Conservation (phyloP, 2,888 invertebrate genomes). For the Dascillus cervinus region DNA sequence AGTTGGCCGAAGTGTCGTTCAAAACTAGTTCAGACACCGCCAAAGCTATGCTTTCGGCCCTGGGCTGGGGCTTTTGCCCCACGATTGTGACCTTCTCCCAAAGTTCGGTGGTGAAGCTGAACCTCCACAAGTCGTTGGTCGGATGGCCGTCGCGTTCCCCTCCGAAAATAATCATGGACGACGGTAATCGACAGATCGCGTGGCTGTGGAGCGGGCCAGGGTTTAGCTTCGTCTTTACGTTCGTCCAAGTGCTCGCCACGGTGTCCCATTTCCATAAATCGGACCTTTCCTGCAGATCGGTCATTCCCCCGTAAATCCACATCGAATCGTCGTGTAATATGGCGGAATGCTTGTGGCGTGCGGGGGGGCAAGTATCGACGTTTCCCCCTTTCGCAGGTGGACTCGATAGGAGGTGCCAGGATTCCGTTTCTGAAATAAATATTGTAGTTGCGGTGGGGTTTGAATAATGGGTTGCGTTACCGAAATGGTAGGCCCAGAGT, state of each 20-base stretch:
- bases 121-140: conserved; percentile 74
- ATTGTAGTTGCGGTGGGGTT: conserved; percentile 81
- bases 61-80: conserved; percentile 57
- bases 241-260: conserved; percentile 55
- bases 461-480: conserved; percentile 68
- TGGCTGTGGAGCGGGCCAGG: conserved; percentile 72
- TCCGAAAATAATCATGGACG: conserved; percentile 72
- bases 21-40: conserved; percentile 52
- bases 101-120: conserved; percentile 69
- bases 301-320: conserved; percentile 86
- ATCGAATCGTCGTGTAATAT: conserved; percentile 69
- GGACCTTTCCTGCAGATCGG: conserved; percentile 66
- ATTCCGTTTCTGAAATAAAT: conserved; percentile 60
- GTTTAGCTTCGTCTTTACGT: conserved; percentile 52
- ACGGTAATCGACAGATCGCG: conserved; percentile 68
- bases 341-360: conserved; percentile 79
- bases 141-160: conserved; percentile 66
- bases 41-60: conserved; percentile 61
- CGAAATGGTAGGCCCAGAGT: conserved; percentile 82
- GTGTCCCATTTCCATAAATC: conserved; percentile 80
- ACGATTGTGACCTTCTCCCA: conserved; percentile 65
- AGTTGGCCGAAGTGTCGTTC: conserved; percentile 28
- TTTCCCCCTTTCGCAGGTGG: conserved; percentile 35
- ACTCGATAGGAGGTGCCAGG: conserved; percentile 61
- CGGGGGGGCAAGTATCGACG: conserved; percentile 50